Evolutionary conservation across 92 coral and sea anemone genomes (phyloP).

Genomic region (Heliopora coerulea): DNA sequence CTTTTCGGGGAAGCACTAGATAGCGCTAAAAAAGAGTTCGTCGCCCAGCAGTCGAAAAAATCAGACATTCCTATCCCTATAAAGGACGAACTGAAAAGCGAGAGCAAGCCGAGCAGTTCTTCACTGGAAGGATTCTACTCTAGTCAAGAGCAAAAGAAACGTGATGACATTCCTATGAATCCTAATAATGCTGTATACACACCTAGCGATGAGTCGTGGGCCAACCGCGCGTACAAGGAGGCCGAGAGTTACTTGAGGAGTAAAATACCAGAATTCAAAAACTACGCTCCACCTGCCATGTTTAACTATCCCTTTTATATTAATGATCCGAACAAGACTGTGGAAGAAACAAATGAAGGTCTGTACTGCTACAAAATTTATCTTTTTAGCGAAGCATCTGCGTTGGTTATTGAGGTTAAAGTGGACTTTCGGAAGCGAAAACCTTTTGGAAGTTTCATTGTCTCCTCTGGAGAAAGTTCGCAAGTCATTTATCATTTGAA

Average conservation of each 20-base stretch:
- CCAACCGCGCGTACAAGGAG: conserved; percentile 40
- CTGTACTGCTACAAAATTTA: neutral
- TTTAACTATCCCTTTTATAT: conserved; percentile 41
- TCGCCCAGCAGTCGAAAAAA: conserved; percentile 31
- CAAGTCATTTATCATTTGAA: too few species aligned
- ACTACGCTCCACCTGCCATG: conserved; percentile 45
- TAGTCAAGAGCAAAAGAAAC: conserved; percentile 26
- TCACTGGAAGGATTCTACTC: conserved; percentile 38
- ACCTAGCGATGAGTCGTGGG: conserved; percentile 28
- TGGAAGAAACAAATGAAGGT: conserved; percentile 33
- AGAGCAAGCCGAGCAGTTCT: conserved; percentile 3
- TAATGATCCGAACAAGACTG: conserved; percentile 34
- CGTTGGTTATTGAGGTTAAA: too few species aligned
- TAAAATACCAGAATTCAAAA: conserved; percentile 35
- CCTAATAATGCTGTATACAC: conserved; percentile 29
- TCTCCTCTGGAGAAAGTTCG: too few species aligned
- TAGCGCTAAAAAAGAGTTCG: conserved; percentile 68
- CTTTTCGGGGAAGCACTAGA: conserved; percentile 93
- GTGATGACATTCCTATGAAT: conserved; percentile 21
- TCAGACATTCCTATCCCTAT: conserved; percentile 40
- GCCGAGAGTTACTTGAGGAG: conserved; percentile 34
- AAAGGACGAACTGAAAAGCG: conserved; percentile 15
- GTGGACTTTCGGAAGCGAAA: too few species aligned
- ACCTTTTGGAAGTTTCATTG: too few species aligned
- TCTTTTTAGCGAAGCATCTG: too few species aligned